Conservation (phyloP, 2,113 vertebrate genomes). For the Chroicocephalus ridibundus region DNA sequence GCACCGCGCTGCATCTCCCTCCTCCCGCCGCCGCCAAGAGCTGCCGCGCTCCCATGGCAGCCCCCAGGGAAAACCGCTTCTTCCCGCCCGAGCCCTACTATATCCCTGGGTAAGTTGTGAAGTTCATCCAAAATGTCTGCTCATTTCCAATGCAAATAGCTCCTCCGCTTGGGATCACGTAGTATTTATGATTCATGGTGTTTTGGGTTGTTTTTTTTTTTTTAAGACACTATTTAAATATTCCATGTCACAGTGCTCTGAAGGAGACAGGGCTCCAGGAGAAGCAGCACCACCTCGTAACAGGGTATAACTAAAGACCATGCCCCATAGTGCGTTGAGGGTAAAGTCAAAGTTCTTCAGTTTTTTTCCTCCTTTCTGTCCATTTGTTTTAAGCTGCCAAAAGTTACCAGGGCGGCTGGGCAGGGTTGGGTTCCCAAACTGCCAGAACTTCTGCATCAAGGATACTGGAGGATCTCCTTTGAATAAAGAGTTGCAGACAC, state of each 20-base stretch:
- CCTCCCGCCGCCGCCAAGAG: rapidly evolving
- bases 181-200: rapidly evolving
- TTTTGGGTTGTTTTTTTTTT: neutral
- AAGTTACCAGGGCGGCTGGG: neutral
- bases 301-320: neutral
- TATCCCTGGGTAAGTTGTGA: constrained; percentile 15
- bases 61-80: neutral
- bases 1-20: rapidly evolving
- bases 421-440: neutral
- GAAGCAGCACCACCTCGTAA: neutral
- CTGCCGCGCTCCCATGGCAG: neutral
- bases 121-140: neutral
- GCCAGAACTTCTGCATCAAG: neutral
- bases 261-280: neutral
- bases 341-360: neutral
- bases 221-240: neutral
- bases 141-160: neutral
- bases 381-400: neutral
- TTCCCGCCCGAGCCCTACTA: neutral
- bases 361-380: rapidly evolving
- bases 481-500: neutral
- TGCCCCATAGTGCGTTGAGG: rapidly evolving
- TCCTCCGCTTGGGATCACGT: neutral
- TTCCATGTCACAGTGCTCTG: neutral
- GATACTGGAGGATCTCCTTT: neutral